Base-by-base conservation (phyloP, 1,140 invertebrate genomes). In the Brachionus rotundiformis region DNA sequence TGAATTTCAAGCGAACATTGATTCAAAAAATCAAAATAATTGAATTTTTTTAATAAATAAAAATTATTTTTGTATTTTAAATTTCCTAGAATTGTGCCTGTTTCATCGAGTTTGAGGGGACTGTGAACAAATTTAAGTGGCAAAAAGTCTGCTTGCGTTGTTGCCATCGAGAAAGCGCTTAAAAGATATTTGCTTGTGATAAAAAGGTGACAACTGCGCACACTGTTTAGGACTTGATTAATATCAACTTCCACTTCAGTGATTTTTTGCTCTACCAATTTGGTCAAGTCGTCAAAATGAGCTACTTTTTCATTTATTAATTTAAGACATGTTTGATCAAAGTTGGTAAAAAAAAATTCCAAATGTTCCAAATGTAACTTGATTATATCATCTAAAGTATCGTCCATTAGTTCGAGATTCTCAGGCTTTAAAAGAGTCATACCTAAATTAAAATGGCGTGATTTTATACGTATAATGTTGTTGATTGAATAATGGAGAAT, bases 21-120 rank as follows among this genome's bases (percentile, higher is more conserved):
- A 73, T 73, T 73, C 25, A 73, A 73, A 73, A 19, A 73, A 6
- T 73, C 36, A 23, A 73, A 73, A 73, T 73, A 73, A 27, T 73
- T 73, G 19, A 73, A 73, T 41, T 73, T 73, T 73, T 73, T 73
- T 44, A 73, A 5, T 25, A 73, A 25, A 44, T 23, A 27, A 44
- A 73, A 73, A 4, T 41, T 44, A 44, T 73, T 73, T 44, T 23
- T 44, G 36, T 73, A 73, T 23, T 44, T 73, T 3, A 73, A 11
- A 25, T 73, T 41, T 25, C 68, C 68, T 5, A 73, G 4, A 3
- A 73, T 19, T 1, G 44, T 29, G 6, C n/a, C 16, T 11, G 68
- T 25, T 44, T 73, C 68, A 10, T 73, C 36, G 0, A 73, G 19
- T 11, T 23, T 41, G 0, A 73, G 11, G 11, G 1, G 16, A 44